These are phyloP conservation scores for Taxidea taxus DNA, from an alignment of 2,113 vertebrate genomes.

Conservation along the genomic window DNA sequence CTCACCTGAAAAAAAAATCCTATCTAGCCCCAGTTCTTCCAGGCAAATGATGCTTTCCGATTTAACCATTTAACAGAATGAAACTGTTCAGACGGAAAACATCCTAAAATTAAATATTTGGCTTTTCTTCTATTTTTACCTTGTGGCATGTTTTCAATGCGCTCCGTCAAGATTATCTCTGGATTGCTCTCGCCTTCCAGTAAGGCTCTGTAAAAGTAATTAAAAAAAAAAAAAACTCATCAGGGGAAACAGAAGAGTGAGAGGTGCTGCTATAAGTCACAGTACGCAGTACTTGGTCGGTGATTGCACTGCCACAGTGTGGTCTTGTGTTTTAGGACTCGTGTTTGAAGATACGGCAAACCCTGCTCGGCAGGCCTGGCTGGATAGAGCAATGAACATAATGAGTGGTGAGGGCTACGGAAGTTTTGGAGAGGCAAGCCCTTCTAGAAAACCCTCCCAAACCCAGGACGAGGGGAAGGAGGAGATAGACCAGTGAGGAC, in stretches of 20 bases:
- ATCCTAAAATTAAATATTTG: not conserved
- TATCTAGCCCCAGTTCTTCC: not conserved
- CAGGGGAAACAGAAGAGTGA: not conserved
- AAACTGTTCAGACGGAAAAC: not conserved
- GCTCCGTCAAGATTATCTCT: conserved; percentile 83
- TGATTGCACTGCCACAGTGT: not conserved
- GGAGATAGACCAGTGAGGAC: not conserved
- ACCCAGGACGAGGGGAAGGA: not conserved
- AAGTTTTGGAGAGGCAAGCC: not conserved
- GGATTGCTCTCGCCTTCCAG: conserved; percentile 90
- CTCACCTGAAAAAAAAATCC: not conserved
- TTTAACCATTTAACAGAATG: not conserved
- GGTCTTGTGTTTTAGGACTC: not conserved
- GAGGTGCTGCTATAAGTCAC: not conserved
- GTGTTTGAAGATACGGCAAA: not conserved
- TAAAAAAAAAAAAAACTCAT: not conserved
- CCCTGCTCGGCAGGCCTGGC: not conserved
- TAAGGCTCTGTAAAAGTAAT: conserved; percentile 86
- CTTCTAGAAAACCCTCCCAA: not conserved
- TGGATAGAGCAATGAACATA: accelerated
- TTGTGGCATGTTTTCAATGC: conserved; percentile 81
- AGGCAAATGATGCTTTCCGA: not conserved
- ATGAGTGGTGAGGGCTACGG: not conserved
- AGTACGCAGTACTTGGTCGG: not conserved
- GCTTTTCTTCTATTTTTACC: conserved; percentile 78